phyloP scores from a whole-genome alignment of 2,113 vertebrate species.

The Hemiprocne comata region DNA sequence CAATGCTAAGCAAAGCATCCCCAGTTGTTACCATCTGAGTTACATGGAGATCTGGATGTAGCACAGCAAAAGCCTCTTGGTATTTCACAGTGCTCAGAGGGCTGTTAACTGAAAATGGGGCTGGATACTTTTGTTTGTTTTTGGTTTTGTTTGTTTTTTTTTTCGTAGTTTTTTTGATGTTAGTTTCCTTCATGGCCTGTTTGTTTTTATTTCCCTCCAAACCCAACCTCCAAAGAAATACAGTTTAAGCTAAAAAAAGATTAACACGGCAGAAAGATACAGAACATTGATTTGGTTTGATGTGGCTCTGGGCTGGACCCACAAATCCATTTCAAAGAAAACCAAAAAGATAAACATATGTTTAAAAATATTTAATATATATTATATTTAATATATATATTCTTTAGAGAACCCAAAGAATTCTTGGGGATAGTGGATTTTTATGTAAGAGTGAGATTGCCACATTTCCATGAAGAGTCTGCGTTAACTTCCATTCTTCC shows the following conservation, averaged over 20 bases:
- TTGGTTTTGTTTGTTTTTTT: not conserved
- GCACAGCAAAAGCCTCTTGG: conserved; percentile 29
- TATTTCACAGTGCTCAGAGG: not conserved
- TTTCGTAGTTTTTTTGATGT: not conserved
- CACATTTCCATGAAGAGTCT: conserved; percentile 31
- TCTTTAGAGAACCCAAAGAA: not conserved
- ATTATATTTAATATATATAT: no score
- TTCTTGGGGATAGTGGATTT: not conserved
- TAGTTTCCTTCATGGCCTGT: not conserved
- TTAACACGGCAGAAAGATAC: not conserved
- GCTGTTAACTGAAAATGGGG: conserved; percentile 3
- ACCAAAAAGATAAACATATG: not conserved
- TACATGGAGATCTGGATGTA: not conserved
- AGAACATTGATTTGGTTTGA: conserved; percentile 21
- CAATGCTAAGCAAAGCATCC: conserved; percentile 61
- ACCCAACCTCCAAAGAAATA: not conserved
- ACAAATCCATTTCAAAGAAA: not conserved
- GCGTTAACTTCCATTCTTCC: conserved; percentile 29
- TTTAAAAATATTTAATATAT: not conserved
- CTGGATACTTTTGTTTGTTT: conserved; percentile 23
- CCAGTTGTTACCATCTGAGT: conserved; percentile 21
- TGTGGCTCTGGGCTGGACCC: conserved; percentile 39
- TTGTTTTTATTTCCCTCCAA: not conserved
- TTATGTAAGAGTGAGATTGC: not conserved
- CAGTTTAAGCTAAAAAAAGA: not conserved